phyloP scores from a whole-genome alignment of 2,113 vertebrate species.

The Aplodontia rufa region DNA sequence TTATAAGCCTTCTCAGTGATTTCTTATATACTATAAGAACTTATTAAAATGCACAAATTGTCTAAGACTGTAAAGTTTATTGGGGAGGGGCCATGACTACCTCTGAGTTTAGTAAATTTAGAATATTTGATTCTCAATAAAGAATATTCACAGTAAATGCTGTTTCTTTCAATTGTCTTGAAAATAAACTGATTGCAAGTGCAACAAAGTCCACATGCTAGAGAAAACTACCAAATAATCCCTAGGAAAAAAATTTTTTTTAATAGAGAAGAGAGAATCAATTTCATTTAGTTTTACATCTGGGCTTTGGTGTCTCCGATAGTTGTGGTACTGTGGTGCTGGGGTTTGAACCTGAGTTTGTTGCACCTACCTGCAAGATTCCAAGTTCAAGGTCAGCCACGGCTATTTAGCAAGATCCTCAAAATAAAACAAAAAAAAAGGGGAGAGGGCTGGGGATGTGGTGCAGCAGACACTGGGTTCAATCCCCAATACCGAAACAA shows the following conservation, averaged over 20 bases:
- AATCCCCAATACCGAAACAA: background rate
- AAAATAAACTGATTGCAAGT: slow-evolving; percentile 16
- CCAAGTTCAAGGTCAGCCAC: too few species aligned
- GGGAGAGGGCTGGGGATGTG: too few species aligned
- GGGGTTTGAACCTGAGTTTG: too few species aligned
- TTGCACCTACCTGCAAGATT: too few species aligned
- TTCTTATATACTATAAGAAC: slow-evolving; percentile 34
- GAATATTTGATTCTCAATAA: slow-evolving; percentile 67
- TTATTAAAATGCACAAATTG: slow-evolving; percentile 33
- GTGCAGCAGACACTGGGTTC: too few species aligned
- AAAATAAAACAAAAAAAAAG: too few species aligned
- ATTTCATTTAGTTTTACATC: too few species aligned
- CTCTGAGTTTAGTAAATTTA: slow-evolving; percentile 63
- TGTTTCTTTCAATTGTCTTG: slow-evolving; percentile 32
- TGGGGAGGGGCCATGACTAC: slow-evolving; percentile 58
- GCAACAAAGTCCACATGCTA: background rate
- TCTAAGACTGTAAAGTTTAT: slow-evolving; percentile 45
- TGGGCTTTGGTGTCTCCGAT: too few species aligned
- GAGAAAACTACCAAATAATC: slow-evolving; percentile 29
- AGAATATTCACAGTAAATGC: slow-evolving; percentile 48
- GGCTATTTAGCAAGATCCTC: too few species aligned
- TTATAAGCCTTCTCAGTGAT: slow-evolving; percentile 30
- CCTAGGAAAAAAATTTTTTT: too few species aligned
- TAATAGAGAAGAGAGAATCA: too few species aligned
- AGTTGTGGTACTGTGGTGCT: too few species aligned